Base-by-base conservation (phyloP, 2,888 invertebrate species). In the Hyposoter dolosus region DNA sequence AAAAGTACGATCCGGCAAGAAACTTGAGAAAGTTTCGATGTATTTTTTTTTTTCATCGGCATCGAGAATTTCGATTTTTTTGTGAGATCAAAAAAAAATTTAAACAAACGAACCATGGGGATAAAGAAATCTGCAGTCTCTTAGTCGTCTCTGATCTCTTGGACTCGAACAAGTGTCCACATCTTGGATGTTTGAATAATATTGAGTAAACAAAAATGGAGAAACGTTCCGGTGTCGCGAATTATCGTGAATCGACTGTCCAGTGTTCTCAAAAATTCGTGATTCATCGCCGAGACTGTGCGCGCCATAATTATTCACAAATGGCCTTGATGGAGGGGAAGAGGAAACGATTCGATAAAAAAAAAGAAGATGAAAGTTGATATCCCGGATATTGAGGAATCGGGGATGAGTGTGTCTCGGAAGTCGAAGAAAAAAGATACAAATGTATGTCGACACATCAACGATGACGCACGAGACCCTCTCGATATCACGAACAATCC, bases 251-350 rank as follows among this genome's bases (percentile, higher is more conserved):
- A 53, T 65, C n/a, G 35, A 35, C 17, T 17, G 15, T 17, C 23
- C n/a, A 23, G 63, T 63, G 5, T 40, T 7, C 35, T 43, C 53
- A 63, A 78, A 69, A 43, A 68, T 60, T 78, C 68, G 81, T 86
- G 87, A 88, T 80, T 85, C 87, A 88, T 84, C 77, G 66, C 53
- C 35, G 82, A 82, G 86, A 80, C 65, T 53, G 53, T 72, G 56
- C 23, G 56, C 74, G 79, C 5, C 23, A 86, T 82, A 81, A 86
- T 88, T 86, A 79, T 83, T 69, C 74, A 69, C 19, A 32, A 45
- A 72, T 76, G 76, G 66, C 84, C 80, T 66, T 75, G 76, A 72
- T 72, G 60, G 43, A 32, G 40, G 63, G 28, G 72, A 43, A 28
- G 47, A 76, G 50, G 71, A 35, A 83, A 79, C 19, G 45, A 40